A percentile compares a stretch with the other conserved stretches of the same genome.
phyloP scores from a whole-genome alignment of 2,113 vertebrate genomes.

The Scomber scombrus region DNA sequence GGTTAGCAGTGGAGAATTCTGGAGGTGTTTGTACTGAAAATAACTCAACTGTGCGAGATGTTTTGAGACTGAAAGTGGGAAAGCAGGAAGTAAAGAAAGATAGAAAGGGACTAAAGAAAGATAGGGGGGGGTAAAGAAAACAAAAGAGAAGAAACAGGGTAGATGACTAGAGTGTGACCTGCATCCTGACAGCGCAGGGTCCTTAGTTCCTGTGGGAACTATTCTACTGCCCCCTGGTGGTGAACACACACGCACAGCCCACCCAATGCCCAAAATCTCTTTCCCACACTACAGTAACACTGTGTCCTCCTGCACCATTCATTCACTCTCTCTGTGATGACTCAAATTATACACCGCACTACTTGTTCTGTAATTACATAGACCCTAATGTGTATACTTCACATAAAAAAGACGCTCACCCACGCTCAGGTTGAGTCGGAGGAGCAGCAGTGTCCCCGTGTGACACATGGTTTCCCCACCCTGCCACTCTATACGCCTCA shows the following conservation, averaged over 20 bases:
- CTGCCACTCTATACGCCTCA: slow-evolving; percentile 52
- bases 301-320: slow-evolving; percentile 21
- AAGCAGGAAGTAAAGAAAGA: slow-evolving; percentile 9
- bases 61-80: slow-evolving; percentile 5
- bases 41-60: slow-evolving; percentile 2
- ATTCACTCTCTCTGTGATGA: slow-evolving; percentile 55
- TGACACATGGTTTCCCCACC: slow-evolving; percentile 54
- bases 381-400: slow-evolving; percentile 27
- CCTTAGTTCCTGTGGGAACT: slow-evolving; percentile 62
- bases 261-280: slow-evolving; percentile 14
- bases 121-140: neutral
- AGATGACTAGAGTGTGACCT: slow-evolving; percentile 60
- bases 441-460: neutral
- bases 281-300: slow-evolving; percentile 50
- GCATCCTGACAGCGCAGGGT: slow-evolving; percentile 50
- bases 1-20: slow-evolving; percentile 8
- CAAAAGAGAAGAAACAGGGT: slow-evolving; percentile 35
- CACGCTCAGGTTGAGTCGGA: slow-evolving; percentile 10
- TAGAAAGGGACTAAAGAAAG: slow-evolving; percentile 6
- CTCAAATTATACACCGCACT: slow-evolving; percentile 46
- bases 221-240: slow-evolving; percentile 85
- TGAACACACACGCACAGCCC: neutral
- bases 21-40: slow-evolving; percentile 35
- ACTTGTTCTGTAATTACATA: slow-evolving; percentile 59
- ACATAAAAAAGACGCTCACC: slow-evolving; percentile 26